A percentile compares a stretch with the other conserved stretches of the same genome.
phyloP scores from a whole-genome alignment of 2,888 invertebrate genomes.

The Sipha maydis region DNA sequence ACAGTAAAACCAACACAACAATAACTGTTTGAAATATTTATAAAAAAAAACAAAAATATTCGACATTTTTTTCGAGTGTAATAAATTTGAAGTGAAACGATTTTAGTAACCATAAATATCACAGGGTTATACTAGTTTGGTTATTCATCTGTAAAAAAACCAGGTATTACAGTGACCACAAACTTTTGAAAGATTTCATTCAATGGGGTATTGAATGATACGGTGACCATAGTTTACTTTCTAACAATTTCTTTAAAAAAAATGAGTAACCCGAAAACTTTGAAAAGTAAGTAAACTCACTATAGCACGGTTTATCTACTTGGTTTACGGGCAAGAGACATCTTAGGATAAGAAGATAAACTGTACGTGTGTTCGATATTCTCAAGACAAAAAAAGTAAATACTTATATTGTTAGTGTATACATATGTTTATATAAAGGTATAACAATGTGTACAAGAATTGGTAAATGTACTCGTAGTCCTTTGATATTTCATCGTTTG shows the following conservation, averaged over 20 bases:
- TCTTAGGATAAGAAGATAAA: neutral
- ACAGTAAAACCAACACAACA: too few relatives aligned
- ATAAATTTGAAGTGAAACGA: neutral
- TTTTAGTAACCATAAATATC: neutral
- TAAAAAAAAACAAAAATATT: neutral
- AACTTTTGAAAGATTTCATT: neutral
- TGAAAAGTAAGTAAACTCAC: constrained; percentile 28
- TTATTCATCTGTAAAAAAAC: neutral
- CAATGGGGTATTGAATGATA: too few relatives aligned
- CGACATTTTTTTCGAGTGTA: neutral
- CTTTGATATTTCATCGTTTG: neutral
- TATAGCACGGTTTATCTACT: constrained; percentile 16
- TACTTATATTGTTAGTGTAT: neutral
- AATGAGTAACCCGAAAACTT: constrained; percentile 7
- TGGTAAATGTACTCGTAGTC: neutral
- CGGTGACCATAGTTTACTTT: neutral
- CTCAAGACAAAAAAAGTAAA: neutral
- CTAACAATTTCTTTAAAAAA: neutral
- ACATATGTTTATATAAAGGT: too few relatives aligned
- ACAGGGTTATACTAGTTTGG: neutral
- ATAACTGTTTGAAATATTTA: neutral
- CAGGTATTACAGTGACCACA: neutral
- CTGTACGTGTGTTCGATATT: neutral
- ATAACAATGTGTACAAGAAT: neutral
- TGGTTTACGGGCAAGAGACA: neutral